A percentile compares a stretch with the other conserved stretches of the same genome.
Evolutionary conservation across 1,140 invertebrate genomes (phyloP).

Genomic region (Probaryconus sp.): DNA sequence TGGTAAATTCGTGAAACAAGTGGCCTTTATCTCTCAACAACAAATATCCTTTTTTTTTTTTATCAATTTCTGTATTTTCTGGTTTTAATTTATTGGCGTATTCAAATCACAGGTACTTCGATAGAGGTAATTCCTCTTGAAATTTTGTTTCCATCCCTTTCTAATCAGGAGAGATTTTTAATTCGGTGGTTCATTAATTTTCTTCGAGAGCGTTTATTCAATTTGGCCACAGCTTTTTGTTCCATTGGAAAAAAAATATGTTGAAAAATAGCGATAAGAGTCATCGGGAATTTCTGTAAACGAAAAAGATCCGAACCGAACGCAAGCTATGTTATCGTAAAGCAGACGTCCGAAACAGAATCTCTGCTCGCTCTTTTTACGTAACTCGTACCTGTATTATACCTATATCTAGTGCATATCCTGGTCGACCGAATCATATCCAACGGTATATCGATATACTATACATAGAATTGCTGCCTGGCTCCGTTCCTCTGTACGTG

Average conservation of each 20-base stretch:
- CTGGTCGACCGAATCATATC: conserved; percentile 69
- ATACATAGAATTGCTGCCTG: conserved; percentile 28
- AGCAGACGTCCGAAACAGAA: conserved; percentile 71
- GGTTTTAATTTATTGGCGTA: neutral
- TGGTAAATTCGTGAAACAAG: conserved; percentile 30
- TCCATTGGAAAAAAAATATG: conserved; percentile 56
- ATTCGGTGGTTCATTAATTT: too few species aligned
- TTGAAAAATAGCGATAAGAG: conserved; percentile 52
- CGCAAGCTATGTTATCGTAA: conserved; percentile 68
- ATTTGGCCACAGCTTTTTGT: too few species aligned
- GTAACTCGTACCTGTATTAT: conserved; percentile 64
- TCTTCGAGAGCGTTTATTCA: too few species aligned
- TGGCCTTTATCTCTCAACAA: conserved; percentile 2
- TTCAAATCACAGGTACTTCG: too few species aligned
- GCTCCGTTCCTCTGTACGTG: conserved; percentile 48
- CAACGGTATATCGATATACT: conserved; percentile 57
- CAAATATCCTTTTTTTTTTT: neutral
- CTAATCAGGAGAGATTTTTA: too few species aligned
- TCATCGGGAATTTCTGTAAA: conserved; percentile 64
- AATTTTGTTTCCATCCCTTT: conserved; percentile 55
- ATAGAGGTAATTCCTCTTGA: too few species aligned
- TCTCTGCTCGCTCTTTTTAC: conserved; percentile 56
- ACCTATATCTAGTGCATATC: conserved; percentile 66
- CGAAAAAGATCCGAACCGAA: conserved; percentile 63
- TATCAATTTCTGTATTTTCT: neutral